Evolutionary conservation across 1,140 invertebrate species (phyloP).

Genomic region (Macrotrachela quadricornifera): DNA sequence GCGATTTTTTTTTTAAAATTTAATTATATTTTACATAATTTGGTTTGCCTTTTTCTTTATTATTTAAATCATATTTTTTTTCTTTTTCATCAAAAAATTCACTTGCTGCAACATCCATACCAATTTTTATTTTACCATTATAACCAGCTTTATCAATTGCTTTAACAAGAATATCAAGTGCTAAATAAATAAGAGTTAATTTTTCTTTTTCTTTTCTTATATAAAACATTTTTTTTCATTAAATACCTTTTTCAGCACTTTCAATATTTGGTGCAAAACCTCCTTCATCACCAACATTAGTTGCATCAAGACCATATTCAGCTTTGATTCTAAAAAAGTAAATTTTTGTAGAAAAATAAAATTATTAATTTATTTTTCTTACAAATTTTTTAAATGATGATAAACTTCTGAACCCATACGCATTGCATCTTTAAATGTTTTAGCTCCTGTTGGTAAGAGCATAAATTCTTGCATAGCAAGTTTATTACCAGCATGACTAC

Average conservation of each 20-base stretch:
- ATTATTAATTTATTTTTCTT: too few relatives aligned
- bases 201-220: not conserved
- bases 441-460: constrained; percentile 73
- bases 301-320: constrained; percentile 78
- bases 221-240: not conserved
- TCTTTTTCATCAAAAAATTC: constrained; percentile 62
- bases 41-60: too few relatives aligned
- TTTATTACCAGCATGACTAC: constrained; percentile 93
- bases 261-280: constrained; percentile 96
- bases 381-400: constrained; percentile 74
- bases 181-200: constrained; percentile 16
- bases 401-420: constrained; percentile 90
- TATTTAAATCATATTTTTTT: constrained; percentile 77
- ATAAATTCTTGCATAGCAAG: constrained; percentile 98
- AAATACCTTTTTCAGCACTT: constrained; percentile 63
- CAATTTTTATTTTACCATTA: constrained; percentile 77
- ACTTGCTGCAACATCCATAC: constrained; percentile 95
- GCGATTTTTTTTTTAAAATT: too few relatives aligned
- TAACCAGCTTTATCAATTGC: constrained; percentile 84
- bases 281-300: constrained; percentile 95
- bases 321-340: constrained; percentile 17
- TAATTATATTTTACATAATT: too few relatives aligned
- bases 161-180: constrained; percentile 57
- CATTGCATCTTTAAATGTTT: constrained; percentile 85
- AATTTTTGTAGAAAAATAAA: too few relatives aligned